Evolutionary conservation across 35 echinoderm and acorn worm genomes (phyloP), one percentile per base, ranked within the genome.

Genomic region (Amphiura filiformis): DNA sequence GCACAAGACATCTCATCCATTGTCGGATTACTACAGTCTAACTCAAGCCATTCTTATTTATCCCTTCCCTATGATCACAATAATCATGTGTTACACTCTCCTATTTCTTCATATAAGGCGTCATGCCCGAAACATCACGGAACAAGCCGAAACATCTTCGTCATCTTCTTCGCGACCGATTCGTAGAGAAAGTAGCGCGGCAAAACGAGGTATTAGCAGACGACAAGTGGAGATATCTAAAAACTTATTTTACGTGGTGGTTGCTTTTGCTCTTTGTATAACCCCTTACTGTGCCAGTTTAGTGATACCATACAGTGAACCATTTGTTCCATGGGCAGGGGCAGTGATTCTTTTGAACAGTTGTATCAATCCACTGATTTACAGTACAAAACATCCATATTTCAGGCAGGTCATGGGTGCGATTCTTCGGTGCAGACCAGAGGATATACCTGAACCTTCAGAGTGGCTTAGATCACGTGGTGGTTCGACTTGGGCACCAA

Each of bases 161-260:
- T 92, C 94, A 9, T 84, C 86, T 64, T 70, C 56, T 36, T 82
- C 76, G 76, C 89, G 76, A 31, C 87, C 85, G 22, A 86, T 87
- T 37, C 49, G 90, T 36, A 75, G 94, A 41, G 94, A 96, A 81
- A 92, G 93, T 56, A 78, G 88, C 31, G 79, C n/a, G n/a, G n/a
- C 90, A 18, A 64, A 61, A 13, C 81, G 87, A 31, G 78, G 83
- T 5, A 89, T 85, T 36, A 96, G 94, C 82, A 84, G 82, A 32
- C 47, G 94, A 52, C 94, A 96, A 35, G 83, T 96, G 0, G 88
- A 97, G 57, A 91, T 97, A 30, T 94, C 95, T 39, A 93, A 97
- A 86, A 97, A 93, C 78, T 76, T 97, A 57, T 97, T 97, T 75
- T 93, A 93, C 89, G 92, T 93, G 22, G 91, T 93, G 9, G 84